Evolutionary conservation across 1,140 invertebrate species (phyloP).

Genomic region (Nylanderia fulva): DNA sequence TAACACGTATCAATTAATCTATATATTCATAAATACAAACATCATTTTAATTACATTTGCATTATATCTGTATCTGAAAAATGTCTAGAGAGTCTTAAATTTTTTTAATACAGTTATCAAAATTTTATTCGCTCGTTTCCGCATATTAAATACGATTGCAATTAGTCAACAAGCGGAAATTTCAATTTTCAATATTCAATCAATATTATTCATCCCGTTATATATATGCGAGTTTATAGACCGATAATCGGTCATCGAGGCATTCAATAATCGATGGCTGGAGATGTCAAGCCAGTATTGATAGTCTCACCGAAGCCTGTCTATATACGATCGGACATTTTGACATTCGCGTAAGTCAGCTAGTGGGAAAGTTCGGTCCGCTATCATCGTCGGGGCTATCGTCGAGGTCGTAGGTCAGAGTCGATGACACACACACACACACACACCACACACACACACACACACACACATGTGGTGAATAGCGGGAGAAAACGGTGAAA

Average conservation of each 20-base stretch:
- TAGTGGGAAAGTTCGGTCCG: conserved; percentile 33
- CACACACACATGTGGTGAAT: conserved; percentile 60
- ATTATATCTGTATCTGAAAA: neutral
- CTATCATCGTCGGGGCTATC: conserved; percentile 79
- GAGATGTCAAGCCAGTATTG: conserved; percentile 45
- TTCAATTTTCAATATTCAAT: neutral
- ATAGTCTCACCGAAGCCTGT: conserved; percentile 39
- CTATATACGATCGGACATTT: conserved; percentile 45
- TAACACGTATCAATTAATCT: too few relatives aligned
- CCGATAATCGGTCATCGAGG: conserved; percentile 63
- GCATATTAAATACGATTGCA: neutral
- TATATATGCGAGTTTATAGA: conserved; percentile 14
- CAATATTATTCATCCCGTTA: conserved; percentile 28
- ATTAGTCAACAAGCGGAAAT: neutral
- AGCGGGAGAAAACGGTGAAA: conserved; percentile 73
- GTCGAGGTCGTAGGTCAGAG: conserved; percentile 78
- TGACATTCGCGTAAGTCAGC: conserved; percentile 65
- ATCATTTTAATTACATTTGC: too few relatives aligned
- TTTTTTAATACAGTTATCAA: neutral
- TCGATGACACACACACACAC: conserved; percentile 71
- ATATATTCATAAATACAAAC: too few relatives aligned
- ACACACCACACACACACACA: conserved; percentile 75
- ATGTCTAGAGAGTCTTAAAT: neutral
- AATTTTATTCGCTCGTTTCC: neutral
- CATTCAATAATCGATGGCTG: conserved; percentile 65